phyloP scores from a whole-genome alignment of 2,888 invertebrate genomes.

The Scaeva pyrastri region DNA sequence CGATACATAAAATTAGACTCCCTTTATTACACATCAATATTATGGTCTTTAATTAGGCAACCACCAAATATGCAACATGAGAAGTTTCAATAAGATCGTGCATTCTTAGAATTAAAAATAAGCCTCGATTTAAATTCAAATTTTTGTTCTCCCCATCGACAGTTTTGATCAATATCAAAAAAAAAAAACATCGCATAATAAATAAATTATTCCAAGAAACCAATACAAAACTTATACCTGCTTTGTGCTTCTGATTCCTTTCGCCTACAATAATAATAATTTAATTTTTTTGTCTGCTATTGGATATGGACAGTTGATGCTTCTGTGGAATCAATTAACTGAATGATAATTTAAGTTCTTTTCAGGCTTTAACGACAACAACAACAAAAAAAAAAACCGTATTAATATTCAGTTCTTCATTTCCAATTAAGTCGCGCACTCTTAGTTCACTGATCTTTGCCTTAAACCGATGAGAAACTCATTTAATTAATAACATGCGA shows the following conservation, averaged over 20 bases:
- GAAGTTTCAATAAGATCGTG: slow-evolving; percentile 1
- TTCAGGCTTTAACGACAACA: slow-evolving; percentile 38
- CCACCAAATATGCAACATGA: slow-evolving; percentile 17
- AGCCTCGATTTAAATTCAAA: too few species aligned
- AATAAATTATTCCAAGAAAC: slow-evolving; percentile 60
- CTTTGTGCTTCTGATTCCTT: slow-evolving; percentile 27
- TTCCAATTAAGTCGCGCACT: slow-evolving; percentile 75
- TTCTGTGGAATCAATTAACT: slow-evolving; percentile 69
- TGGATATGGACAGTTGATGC: slow-evolving; percentile 28
- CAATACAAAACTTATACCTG: slow-evolving; percentile 48
- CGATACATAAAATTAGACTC: not conserved
- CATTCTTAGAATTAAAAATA: slow-evolving; percentile 37
- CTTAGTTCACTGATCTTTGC: slow-evolving; percentile 75
- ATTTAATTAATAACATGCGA: slow-evolving; percentile 76
- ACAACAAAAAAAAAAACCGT: slow-evolving; percentile 11
- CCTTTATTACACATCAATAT: too few species aligned
- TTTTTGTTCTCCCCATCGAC: slow-evolving; percentile 51
- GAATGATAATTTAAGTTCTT: slow-evolving; percentile 68
- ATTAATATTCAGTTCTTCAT: slow-evolving; percentile 50
- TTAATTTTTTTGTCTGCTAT: slow-evolving; percentile 21
- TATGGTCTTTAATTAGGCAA: not conserved
- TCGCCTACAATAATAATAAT: slow-evolving; percentile 16
- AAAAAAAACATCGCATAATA: slow-evolving; percentile 34
- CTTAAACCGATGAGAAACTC: slow-evolving; percentile 73
- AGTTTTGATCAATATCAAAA: slow-evolving; percentile 52